Evolutionary conservation across 2,113 vertebrate genomes (phyloP), one percentile per base, ranked within the genome.

Genomic region (Eubucco bourcierii): DNA sequence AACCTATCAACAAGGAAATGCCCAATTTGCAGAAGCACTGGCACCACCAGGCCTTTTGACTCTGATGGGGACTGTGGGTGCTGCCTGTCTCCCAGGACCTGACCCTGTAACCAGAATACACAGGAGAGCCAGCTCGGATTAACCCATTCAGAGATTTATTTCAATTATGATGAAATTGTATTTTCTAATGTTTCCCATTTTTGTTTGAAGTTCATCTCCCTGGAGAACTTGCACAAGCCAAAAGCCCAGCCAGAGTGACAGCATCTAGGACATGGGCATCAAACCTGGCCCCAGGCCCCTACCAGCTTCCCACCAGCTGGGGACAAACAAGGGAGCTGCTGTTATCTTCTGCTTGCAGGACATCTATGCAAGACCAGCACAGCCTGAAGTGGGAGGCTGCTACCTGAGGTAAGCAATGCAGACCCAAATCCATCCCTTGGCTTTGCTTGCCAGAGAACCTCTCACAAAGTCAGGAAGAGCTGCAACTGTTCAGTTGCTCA

Each of bases 391-490:
- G 78, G 55, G 44, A 61, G 37, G 25, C 21, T 78, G 37, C 37
- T 64, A 23, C 56, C 70, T 19, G 50, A 63, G 24, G 12, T 0
- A 34, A 71, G 50, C 0, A 0, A 12, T 0, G 8, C 21, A 87
- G 58, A 60, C 31, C 14, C 21, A 71, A 27, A 71, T 16, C 28
- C 58, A 75, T 50, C 33, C 68, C 41, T 34, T 11, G 4, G 23
- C 59, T 76, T 59, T 80, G 31, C 52, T 9, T 41, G 8, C 18
- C 66, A 55, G 18, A 14, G 44, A 90, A 55, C 7, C 59, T 17
- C 46, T 44, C 7, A 0, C 0, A 68, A 55, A 27, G 25, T 68
- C 0, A 0, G 31, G 46, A 61, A 66, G 86, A 10, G 34, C 33
- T 34, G 46, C 17, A 39, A 41, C 46, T 1, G 0, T 58, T 56